Percentiles rank a stretch among this genome's conserved stretches.
Conservation (phyloP, 2,797 vertebrate genomes). For the Rhincodon typus region DNA sequence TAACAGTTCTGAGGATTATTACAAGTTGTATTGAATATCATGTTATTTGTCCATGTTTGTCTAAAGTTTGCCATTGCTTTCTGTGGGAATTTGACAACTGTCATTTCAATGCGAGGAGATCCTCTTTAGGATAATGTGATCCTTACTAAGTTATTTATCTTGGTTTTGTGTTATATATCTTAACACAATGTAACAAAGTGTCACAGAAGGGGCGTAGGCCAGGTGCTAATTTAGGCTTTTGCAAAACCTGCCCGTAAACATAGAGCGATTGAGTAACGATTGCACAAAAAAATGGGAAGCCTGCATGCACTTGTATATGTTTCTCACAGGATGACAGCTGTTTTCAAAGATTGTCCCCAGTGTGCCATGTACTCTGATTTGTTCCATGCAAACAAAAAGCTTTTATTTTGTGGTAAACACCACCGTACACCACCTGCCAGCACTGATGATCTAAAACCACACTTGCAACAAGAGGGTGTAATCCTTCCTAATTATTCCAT, state of each 20-base stretch:
- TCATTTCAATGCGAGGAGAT: not conserved
- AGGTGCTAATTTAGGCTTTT: not conserved
- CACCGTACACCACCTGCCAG: not conserved
- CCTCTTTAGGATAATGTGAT: not conserved
- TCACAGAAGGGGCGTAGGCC: not conserved
- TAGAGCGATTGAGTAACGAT: not conserved
- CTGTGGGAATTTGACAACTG: not conserved
- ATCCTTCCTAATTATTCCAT: not conserved
- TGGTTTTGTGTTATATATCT: not conserved
- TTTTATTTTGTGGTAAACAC: slow-evolving; percentile 36
- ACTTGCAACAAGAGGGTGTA: not conserved
- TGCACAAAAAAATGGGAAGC: slow-evolving; percentile 18
- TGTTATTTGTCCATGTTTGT: not conserved
- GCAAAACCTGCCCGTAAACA: slow-evolving; percentile 4
- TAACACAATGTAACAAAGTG: not conserved
- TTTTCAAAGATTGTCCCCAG: slow-evolving; percentile 22
- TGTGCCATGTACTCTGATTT: slow-evolving; percentile 14
- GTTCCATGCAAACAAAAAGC: slow-evolving; percentile 15
- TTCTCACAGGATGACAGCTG: slow-evolving; percentile 5
- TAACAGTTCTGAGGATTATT: not conserved
- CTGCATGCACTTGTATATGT: not conserved
- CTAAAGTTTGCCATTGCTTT: not conserved
- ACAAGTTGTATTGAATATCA: not conserved
- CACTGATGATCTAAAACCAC: not conserved
- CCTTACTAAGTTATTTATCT: not conserved